These are phyloP conservation scores for Darevskia nairensis DNA, from an alignment of 2,797 vertebrate genomes.

Conservation along the genomic window DNA sequence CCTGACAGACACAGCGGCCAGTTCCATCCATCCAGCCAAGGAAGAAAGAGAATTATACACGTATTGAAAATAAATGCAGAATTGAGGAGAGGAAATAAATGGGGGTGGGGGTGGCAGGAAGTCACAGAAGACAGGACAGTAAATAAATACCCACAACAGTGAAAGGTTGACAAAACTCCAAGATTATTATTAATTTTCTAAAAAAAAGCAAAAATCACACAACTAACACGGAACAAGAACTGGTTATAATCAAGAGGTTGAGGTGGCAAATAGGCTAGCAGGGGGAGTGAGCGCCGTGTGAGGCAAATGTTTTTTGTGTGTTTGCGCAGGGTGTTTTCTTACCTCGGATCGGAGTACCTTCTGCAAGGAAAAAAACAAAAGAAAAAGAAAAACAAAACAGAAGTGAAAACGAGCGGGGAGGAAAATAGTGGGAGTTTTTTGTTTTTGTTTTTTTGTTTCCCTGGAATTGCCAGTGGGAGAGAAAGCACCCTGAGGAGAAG, in stretches of 20 bases:
- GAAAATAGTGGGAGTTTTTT: slow-evolving; percentile 53
- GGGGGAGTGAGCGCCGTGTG: slow-evolving; percentile 59
- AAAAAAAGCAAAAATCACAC: slow-evolving; percentile 34
- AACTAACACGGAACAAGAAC: slow-evolving; percentile 61
- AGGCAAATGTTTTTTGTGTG: slow-evolving; percentile 50
- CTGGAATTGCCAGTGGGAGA: slow-evolving; percentile 68
- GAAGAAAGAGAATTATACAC: slow-evolving; percentile 47
- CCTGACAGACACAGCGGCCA: not conserved
- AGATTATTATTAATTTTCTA: not conserved
- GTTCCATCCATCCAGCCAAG: slow-evolving; percentile 62
- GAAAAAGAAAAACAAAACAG: slow-evolving; percentile 66
- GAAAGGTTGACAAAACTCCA: not conserved
- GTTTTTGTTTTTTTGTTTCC: too few species aligned
- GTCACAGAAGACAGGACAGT: slow-evolving; percentile 18
- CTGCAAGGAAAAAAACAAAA: slow-evolving; percentile 96
- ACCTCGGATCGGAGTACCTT: slow-evolving; percentile 99
- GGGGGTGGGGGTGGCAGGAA: slow-evolving; percentile 46
- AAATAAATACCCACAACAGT: slow-evolving; percentile 46
- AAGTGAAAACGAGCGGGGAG: slow-evolving; percentile 72
- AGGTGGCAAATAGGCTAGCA: slow-evolving; percentile 13
- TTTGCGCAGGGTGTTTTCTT: slow-evolving; percentile 79
- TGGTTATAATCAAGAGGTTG: slow-evolving; percentile 24
- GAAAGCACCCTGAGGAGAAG: slow-evolving; percentile 68
- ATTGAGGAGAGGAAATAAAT: slow-evolving; percentile 40
- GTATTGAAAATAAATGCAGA: slow-evolving; percentile 69